Evolutionary conservation across 1,140 invertebrate genomes (phyloP), one percentile per base, ranked within the genome.

Genomic region (Pogonognathellus flavescens): DNA sequence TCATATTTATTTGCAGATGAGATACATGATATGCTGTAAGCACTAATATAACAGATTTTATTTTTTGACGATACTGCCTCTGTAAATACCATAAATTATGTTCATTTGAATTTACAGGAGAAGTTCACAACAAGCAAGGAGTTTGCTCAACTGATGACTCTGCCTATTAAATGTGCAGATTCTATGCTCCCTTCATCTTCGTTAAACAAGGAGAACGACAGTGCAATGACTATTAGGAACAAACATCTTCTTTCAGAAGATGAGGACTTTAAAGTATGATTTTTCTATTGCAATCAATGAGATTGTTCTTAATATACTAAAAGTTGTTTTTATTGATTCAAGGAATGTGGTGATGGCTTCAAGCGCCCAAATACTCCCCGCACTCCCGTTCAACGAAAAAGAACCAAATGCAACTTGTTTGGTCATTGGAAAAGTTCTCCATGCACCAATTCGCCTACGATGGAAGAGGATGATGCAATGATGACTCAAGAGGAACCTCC

Each of bases 271-370:
- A 49, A 76, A 31, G 70, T 76, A 66, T 18, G 11, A 8, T 3
- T 22, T 66, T 13, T 10, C 8, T 6, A 66, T 13, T 25, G 0
- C 22, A 22, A 0, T 6, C 22, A 22, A 20, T 66, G 9, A 20
- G 9, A 18, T 59, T 59, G 0, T 59, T n/a, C 18, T 59, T 59
- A n/a, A 59, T 59, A 5, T 70, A 11, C 9, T 70, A 70, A 70
- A 13, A 25, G 5, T 6, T 70, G 8, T 49, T 72, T 8, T 16
- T 72, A 41, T 16, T 72, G 31, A n/a, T 49, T 76, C 16, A 9
- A 76, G 70, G 70, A 76, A 18, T 16, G 70, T 18, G 70, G 70
- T 4, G 70, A 76, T 76, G 41, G 80, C 5, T 81, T 57, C 25
- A 55, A 81, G 20, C 53, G 50, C 8, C 80, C 50, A 3, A 57